A percentile compares a stretch with the other conserved stretches of the same genome.
These are phyloP conservation scores for Chondrilla cf. caribensis DNA, from an alignment of 37 sponge, comb jelly and placozoan species.

Conservation along the genomic window DNA sequence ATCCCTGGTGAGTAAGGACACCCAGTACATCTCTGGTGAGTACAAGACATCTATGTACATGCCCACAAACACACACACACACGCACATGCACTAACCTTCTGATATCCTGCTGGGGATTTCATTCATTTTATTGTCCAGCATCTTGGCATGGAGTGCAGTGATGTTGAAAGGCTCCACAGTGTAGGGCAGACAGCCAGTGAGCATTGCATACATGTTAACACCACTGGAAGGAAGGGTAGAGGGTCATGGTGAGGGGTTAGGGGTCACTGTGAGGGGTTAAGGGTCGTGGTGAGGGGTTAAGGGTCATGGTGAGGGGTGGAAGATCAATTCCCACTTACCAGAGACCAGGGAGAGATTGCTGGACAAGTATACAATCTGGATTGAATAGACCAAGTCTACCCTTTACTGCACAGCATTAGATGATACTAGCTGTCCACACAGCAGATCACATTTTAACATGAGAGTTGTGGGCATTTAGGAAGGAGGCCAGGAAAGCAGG, in stretches of 20 bases:
- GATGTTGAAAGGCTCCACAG: constrained; percentile 93
- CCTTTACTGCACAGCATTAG: too few relatives aligned
- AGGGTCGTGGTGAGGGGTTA: not conserved
- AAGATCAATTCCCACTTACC: too few relatives aligned
- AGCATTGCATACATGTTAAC: constrained; percentile 99
- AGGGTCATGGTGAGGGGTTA: not conserved
- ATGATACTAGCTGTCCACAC: too few relatives aligned
- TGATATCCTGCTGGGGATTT: constrained; percentile 83
- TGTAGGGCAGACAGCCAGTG: constrained; percentile 92
- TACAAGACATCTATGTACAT: too few relatives aligned
- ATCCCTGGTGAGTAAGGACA: too few relatives aligned
- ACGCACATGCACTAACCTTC: constrained; percentile 37
- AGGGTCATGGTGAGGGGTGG: not conserved
- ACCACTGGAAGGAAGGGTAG: constrained; percentile 53
- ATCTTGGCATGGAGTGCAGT: constrained; percentile 97
- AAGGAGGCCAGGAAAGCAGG: too few relatives aligned
- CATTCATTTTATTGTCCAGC: constrained; percentile 91
- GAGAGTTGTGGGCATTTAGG: too few relatives aligned
- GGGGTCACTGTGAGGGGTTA: not conserved
- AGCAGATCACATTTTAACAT: too few relatives aligned
- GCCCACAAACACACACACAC: not conserved
- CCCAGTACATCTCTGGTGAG: not conserved
- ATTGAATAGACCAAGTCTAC: too few relatives aligned
- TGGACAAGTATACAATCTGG: too few relatives aligned
- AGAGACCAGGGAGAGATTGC: too few relatives aligned